phyloP scores from a whole-genome alignment of 2,113 vertebrate genomes.

The Lichenostomus cassidix region DNA sequence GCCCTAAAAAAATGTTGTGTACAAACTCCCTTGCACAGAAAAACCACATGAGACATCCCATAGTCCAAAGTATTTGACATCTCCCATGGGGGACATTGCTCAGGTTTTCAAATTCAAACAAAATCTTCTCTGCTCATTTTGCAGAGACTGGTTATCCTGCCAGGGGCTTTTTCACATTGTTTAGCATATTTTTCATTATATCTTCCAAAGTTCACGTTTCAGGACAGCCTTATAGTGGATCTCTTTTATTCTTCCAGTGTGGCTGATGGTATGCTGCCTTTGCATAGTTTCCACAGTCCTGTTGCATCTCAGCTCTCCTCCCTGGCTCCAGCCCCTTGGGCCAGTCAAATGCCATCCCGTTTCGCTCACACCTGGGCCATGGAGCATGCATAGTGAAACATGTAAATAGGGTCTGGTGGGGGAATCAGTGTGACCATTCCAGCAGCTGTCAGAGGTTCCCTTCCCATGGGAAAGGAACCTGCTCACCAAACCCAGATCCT shows the following conservation, averaged over 20 bases:
- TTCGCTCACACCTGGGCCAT: background rate
- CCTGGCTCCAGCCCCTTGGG: background rate
- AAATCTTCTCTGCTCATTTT: background rate
- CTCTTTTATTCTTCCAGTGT: background rate
- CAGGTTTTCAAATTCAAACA: background rate
- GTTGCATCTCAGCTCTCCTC: background rate
- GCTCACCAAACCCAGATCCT: background rate
- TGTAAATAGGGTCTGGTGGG: accelerated
- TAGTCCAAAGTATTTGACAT: background rate
- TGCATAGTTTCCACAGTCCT: background rate
- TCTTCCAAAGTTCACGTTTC: background rate
- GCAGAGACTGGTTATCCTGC: background rate
- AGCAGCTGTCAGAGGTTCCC: background rate
- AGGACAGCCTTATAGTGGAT: background rate
- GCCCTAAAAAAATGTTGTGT: background rate
- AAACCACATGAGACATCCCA: background rate
- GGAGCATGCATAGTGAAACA: background rate
- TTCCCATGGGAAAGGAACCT: background rate
- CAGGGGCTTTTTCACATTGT: background rate
- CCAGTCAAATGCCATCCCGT: background rate
- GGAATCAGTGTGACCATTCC: background rate
- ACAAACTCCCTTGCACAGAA: background rate
- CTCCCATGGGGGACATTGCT: background rate
- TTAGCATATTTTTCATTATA: background rate
- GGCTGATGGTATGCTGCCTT: background rate